Evolutionary conservation across 2,888 invertebrate genomes (phyloP), one percentile per base, ranked within the genome.

Genomic region (Dolichopus griseipennis): DNA sequence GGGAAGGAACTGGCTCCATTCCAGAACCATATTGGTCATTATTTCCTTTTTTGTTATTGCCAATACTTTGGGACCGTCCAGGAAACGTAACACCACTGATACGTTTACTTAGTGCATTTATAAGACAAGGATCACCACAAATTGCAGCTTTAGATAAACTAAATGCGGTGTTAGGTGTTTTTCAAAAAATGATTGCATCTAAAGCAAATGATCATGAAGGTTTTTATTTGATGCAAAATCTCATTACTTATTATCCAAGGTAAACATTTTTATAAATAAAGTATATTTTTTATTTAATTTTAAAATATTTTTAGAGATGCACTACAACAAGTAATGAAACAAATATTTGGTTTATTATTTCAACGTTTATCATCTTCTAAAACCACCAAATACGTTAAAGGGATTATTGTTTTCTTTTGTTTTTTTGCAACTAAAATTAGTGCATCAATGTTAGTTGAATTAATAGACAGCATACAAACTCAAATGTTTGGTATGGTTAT

Each of bases 401-500:
- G 92, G 22, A 84, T 98, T 8, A 89, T 97, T 70, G 92, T 95
- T 0, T 98, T 97, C 83, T 90, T 97, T 77, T 91, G 89, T 66
- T 87, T 93, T 76, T 97, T 91, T 82, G 87, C 90, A 2, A 87
- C 93, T 65, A 91, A 92, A 79, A 89, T 90, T 77, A 92, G 94
- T 1, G 87, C 93, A 0, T 84, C 85, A 67, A 83, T 85, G 67
- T 84, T 98, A 20, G 85, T 96, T 1, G 85, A 89, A 62, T 85
- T 92, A 22, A 84, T 97, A 66, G 95, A 97, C 78, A 87, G 88
- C 20, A 92, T 97, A 73, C 97, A 97, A 79, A 83, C 71, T 76
- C 92, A 93, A 75, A 93, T 99, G 92, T 98, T 97, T 84, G 89
- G 90, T 34, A 97, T 97, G 97, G 92, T 99, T 67, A 79, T 95